Base-by-base conservation (phyloP, 2,113 vertebrate species). In the Pteruthius melanotis region DNA sequence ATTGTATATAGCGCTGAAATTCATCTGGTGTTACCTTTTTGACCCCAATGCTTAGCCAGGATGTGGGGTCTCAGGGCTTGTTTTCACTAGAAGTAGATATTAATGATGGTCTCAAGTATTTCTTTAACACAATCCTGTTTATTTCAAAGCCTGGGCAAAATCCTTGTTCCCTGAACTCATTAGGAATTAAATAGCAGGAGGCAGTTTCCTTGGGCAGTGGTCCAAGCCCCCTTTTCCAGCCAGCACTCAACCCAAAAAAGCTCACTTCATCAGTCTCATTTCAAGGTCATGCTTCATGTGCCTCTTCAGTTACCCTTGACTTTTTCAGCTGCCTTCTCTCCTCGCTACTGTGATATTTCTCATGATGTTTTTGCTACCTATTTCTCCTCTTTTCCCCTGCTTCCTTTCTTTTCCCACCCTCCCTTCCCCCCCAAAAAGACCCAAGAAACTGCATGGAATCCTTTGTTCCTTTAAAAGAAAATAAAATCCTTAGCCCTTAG, bases 261-360 rank as follows among this genome's bases (percentile, higher is more conserved):
- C 79, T 94, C 90, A 95, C 93, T 93, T 92, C 90, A 96, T 96
- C 95, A 95, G 95, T 95, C 90, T 93, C 89, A 77, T 96, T 94
- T 93, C 65, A 45, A 49, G 92, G 92, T 95, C 92, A 94, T 50
- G 95, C 94, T 95, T 96, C 94, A 94, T 78, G 86, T 94, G 90
- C 92, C 87, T 90, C 95, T 97, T 83, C 84, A 90, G 90, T 90
- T 96, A 94, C 71, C 94, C 93, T 94, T 96, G 93, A 94, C 93
- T 86, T 86, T 95, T 80, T 95, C 86, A 92, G 85, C 88, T 87
- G 72, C 93, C 77, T 95, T 84, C 61, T 71, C 79, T 94, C 87
- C 74, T 83, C 26, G 75, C 90, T 95, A 88, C 92, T 56, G 92
- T 49, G 88, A 86, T 95, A 91, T 90, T 96, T 82, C 79, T 90